Conservation (phyloP, 2,888 invertebrate species). For the Tetheella fluctuosa region DNA sequence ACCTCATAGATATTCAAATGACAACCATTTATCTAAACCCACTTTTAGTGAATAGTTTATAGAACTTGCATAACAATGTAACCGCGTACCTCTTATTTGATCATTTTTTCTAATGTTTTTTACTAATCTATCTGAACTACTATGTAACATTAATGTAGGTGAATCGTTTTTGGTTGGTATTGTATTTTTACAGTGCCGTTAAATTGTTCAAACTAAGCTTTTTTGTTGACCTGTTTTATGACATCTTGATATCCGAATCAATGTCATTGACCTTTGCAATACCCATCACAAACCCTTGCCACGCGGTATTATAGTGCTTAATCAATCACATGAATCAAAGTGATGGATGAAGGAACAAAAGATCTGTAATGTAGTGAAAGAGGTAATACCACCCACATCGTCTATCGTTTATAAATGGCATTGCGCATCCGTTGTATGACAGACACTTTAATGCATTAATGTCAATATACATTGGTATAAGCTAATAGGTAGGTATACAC, state of each 20-base stretch:
- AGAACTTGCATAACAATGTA: conserved; percentile 7
- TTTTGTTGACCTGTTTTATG: conserved; percentile 4
- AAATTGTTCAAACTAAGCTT: background rate
- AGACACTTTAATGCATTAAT: conserved; percentile 64
- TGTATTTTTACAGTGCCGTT: conserved; percentile 9
- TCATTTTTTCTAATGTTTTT: background rate
- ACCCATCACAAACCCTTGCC: background rate
- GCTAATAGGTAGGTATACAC: conserved; percentile 18
- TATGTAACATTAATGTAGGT: conserved; percentile 8
- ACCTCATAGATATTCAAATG: conserved; percentile 10
- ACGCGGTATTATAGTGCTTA: background rate
- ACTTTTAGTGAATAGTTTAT: conserved; percentile 7
- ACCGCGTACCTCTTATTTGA: conserved; percentile 7
- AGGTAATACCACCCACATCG: conserved; percentile 70
- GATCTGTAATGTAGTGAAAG: conserved; percentile 33
- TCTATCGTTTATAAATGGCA: conserved; percentile 69
- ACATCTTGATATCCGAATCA: conserved; percentile 2
- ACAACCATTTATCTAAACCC: conserved; percentile 9
- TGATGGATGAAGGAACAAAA: conserved; percentile 17
- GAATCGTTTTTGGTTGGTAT: background rate
- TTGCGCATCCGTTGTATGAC: conserved; percentile 67
- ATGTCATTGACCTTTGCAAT: conserved; percentile 2
- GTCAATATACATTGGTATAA: conserved; percentile 46
- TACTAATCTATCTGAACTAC: background rate
- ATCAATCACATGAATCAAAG: conserved; percentile 13